These are phyloP conservation scores for Trogon surrucura DNA, from an alignment of 2,113 vertebrate genomes.

Conservation along the genomic window DNA sequence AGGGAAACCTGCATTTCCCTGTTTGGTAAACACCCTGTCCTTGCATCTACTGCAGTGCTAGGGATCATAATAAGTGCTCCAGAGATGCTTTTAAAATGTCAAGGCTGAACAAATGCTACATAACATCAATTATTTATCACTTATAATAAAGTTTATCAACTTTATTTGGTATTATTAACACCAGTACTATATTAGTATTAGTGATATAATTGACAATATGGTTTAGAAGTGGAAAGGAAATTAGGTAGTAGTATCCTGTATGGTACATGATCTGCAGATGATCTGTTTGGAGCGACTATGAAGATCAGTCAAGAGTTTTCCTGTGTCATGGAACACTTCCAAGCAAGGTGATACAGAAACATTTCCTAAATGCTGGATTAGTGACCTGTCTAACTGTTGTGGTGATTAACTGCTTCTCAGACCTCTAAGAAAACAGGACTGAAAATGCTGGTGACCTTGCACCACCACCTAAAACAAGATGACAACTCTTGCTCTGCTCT, in stretches of 20 bases:
- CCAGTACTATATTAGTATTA: neutral
- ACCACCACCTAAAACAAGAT: constrained; percentile 42
- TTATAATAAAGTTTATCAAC: neutral
- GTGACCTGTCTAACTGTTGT: constrained; percentile 40
- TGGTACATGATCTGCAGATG: constrained; percentile 40
- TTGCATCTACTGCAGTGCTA: neutral
- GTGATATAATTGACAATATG: neutral
- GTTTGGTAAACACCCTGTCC: neutral
- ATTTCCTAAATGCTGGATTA: constrained; percentile 22
- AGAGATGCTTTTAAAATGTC: neutral
- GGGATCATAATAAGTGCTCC: neutral
- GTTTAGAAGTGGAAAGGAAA: neutral
- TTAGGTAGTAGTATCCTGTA: neutral
- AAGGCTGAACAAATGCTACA: neutral
- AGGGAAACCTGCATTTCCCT: neutral
- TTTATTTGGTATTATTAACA: neutral
- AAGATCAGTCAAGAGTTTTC: constrained; percentile 49
- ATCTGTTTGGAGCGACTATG: constrained; percentile 29
- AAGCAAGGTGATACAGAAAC: constrained; percentile 32
- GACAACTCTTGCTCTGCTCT: constrained; percentile 40
- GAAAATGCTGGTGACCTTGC: constrained; percentile 30
- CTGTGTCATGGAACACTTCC: constrained; percentile 23
- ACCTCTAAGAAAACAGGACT: constrained; percentile 26
- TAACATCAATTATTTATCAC: neutral
- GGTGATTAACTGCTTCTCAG: constrained; percentile 46